Evolutionary conservation across 1,140 invertebrate genomes (phyloP).

Genomic region (Procambarus virginalis): DNA sequence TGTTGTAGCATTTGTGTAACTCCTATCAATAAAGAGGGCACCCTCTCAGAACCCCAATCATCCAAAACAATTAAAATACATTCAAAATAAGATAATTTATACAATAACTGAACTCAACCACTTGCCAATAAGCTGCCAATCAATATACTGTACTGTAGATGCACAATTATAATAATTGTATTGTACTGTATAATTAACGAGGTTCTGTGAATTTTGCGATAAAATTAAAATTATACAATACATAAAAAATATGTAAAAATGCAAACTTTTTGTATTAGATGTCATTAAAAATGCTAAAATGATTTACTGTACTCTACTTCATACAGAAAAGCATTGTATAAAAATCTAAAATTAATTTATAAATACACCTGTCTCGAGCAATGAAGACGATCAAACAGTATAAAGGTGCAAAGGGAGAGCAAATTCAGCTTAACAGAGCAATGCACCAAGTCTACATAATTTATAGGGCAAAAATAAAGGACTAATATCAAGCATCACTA

Average conservation of each 20-base stretch:
- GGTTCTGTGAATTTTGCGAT: not conserved
- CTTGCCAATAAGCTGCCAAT: not conserved
- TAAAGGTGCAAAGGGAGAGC: conserved; percentile 1
- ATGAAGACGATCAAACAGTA: not conserved
- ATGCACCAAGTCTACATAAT: not conserved
- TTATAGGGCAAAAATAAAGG: not conserved
- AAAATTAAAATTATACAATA: not conserved
- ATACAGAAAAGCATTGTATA: not conserved
- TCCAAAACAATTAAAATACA: not conserved
- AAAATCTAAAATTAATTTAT: not conserved
- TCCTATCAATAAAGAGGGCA: not conserved
- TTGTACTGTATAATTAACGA: not conserved
- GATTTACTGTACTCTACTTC: not conserved
- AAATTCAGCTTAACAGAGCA: not conserved
- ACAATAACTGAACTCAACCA: not conserved
- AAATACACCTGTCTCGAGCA: not conserved
- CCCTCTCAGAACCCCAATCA: no score
- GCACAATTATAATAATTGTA: not conserved
- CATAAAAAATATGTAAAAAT: not conserved
- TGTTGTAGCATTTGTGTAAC: not conserved
- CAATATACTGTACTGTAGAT: not conserved
- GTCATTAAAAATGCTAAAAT: not conserved
- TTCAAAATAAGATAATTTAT: not conserved
- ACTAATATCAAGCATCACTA: not conserved
- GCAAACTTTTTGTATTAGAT: not conserved